Evolutionary conservation across 2,797 vertebrate species (phyloP), one percentile per base, ranked within the genome.

Genomic region (Scleropages formosus): DNA sequence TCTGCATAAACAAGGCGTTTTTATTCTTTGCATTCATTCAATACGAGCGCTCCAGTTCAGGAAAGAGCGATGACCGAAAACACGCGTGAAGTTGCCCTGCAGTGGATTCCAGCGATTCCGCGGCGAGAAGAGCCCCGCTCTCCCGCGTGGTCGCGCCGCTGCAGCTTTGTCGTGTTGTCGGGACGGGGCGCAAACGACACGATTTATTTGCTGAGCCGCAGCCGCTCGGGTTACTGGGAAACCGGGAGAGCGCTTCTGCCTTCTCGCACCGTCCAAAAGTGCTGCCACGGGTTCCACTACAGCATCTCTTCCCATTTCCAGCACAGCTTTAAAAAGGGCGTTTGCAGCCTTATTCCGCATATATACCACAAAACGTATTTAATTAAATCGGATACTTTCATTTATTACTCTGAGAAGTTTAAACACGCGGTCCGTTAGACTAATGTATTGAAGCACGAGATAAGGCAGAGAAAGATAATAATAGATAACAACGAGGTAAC

Each of bases 171-270:
- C 85, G 79, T 82, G 84, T 81, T 87, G 84, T 87, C 87, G 80
- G 86, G 85, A 89, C 82, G 84, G 85, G 88, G 86, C 86, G 87
- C 89, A 85, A 85, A 82, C 77, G 80, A 78, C 85, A 80, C 78
- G 85, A 76, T 84, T 80, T 72, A 58, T 81, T 76, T 78, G 73
- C 73, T 70, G 24, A 60, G 56, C 59, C 39, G 26, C 20, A 11
- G 69, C 80, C 24, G 75, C 78, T 67, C 49, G 68, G 72, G 53
- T 77, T 77, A 49, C 61, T 73, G 74, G 78, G 67, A 27, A 67
- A 73, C 39, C 44, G 16, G 8, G 31, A 39, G 31, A 2, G 31
- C 31, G 31, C 31, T 31, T 6, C 39, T 2, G 2, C 63, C 63
- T 59, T 63, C 69, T 63, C 60, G 56, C 24, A 12, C 51, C 13